Conservation (phyloP, 2,113 vertebrate genomes). For the Chionis minor region DNA sequence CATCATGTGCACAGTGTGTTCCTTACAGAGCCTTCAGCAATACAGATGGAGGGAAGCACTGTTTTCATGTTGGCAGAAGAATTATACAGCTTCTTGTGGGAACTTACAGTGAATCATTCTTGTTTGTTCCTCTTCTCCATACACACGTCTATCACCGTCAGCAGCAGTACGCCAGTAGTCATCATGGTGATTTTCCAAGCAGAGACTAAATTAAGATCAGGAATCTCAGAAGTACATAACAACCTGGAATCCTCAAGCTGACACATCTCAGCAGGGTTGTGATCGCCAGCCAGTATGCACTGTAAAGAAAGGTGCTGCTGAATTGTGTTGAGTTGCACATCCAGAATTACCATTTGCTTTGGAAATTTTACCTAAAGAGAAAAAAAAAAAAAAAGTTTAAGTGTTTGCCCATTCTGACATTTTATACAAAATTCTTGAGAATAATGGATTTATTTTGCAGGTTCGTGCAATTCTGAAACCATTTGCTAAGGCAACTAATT, state of each 20-base stretch:
- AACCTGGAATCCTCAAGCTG: constrained; percentile 23
- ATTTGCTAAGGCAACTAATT: not conserved
- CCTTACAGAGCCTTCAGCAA: not conserved
- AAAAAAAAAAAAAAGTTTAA: not conserved
- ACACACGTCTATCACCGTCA: not conserved
- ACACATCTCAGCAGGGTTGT: not conserved
- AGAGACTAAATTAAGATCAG: constrained; percentile 14
- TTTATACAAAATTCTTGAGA: not conserved
- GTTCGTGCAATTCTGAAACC: not conserved
- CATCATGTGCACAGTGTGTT: not conserved
- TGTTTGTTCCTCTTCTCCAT: constrained; percentile 14
- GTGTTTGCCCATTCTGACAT: not conserved
- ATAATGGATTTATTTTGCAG: not conserved
- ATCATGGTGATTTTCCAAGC: constrained; percentile 6
- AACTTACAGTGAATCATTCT: constrained; percentile 29
- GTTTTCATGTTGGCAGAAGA: constrained; percentile 18
- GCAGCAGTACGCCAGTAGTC: not conserved
- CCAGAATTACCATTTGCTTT: not conserved
- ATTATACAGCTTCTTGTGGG: constrained; percentile 10
- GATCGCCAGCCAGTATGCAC: not conserved
- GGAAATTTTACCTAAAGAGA: not conserved
- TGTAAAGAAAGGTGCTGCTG: not conserved
- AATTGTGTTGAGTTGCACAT: not conserved
- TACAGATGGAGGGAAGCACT: constrained; percentile 32
- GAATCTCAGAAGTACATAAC: not conserved